phyloP scores from a whole-genome alignment of 1,140 invertebrate species.

The Ladona fulva region DNA sequence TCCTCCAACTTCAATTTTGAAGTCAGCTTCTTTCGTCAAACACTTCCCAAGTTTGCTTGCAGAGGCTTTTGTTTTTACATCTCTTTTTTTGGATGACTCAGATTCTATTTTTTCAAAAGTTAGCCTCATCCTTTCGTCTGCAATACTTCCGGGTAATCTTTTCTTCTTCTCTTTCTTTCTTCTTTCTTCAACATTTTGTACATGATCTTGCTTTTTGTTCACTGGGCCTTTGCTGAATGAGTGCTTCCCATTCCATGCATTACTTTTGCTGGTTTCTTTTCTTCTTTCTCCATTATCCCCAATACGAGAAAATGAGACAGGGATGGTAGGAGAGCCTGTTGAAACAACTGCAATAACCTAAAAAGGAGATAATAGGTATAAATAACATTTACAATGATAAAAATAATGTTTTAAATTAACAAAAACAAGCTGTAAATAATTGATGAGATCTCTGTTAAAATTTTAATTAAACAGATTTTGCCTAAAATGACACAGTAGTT shows the following conservation, averaged over 20 bases:
- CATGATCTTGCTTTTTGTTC: background rate
- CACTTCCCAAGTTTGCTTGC: conserved; percentile 21
- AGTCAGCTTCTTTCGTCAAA: conserved; percentile 28
- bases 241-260: conserved; percentile 18
- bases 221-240: conserved; percentile 16
- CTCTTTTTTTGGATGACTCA: conserved; percentile 31
- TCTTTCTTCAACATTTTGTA: background rate
- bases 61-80: conserved; percentile 29
- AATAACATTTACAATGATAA: too few species aligned
- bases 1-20: conserved; percentile 31
- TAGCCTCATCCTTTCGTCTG: conserved; percentile 12
- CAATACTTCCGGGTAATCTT: conserved; percentile 17
- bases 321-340: conserved; percentile 41
- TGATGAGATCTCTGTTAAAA: too few species aligned
- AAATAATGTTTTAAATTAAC: too few species aligned
- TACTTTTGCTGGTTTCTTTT: conserved; percentile 16
- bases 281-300: conserved; percentile 22
- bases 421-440: too few species aligned
- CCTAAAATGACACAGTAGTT: too few species aligned
- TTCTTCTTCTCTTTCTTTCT: conserved; percentile 27
- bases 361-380: conserved; percentile 9
- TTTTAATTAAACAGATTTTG: too few species aligned
- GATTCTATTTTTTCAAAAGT: too few species aligned
- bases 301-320: conserved; percentile 24
- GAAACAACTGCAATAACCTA: conserved; percentile 38